A percentile compares a stretch with the other conserved stretches of the same genome.
Conservation (phyloP, 2,113 vertebrate species). For the Xyliphius kryptos region DNA sequence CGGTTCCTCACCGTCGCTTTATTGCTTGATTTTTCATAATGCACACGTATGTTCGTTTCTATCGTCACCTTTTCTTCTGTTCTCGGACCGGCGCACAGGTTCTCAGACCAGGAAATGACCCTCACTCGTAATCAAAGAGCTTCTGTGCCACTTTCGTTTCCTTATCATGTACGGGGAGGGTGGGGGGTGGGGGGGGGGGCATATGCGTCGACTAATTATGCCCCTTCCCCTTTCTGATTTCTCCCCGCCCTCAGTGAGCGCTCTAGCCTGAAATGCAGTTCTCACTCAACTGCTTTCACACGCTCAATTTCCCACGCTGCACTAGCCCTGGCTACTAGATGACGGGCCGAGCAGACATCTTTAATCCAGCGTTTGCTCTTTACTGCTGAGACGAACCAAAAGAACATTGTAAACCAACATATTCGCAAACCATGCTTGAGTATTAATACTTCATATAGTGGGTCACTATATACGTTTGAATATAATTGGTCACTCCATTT, state of each 20-base stretch:
- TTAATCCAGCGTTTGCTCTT: constrained; percentile 3
- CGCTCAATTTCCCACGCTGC: constrained; percentile 71
- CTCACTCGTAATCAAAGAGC: constrained; percentile 59
- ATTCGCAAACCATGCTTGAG: too few relatives aligned
- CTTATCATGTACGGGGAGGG: constrained; percentile 38
- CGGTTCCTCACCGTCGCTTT: background rate
- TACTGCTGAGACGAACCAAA: constrained; percentile 4
- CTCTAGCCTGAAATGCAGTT: constrained; percentile 65
- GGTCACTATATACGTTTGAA: too few relatives aligned
- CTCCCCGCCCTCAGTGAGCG: constrained; percentile 60
- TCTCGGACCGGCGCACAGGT: constrained; percentile 29
- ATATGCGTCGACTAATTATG: constrained; percentile 45
- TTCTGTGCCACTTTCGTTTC: constrained; percentile 43
- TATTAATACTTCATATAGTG: too few relatives aligned
- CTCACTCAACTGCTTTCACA: constrained; percentile 59
- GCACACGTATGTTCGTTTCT: background rate
- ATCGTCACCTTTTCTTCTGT: constrained; percentile 19
- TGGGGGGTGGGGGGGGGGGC: too few relatives aligned
- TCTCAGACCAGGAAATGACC: constrained; percentile 64
- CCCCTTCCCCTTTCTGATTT: constrained; percentile 62
- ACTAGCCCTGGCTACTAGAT: constrained; percentile 13
- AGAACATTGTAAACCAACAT: too few relatives aligned
- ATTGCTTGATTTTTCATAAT: background rate
- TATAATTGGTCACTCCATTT: background rate
- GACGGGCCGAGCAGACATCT: constrained; percentile 17